phyloP scores from a whole-genome alignment of 2,888 invertebrate genomes.

The Stenichneumon culpator region DNA sequence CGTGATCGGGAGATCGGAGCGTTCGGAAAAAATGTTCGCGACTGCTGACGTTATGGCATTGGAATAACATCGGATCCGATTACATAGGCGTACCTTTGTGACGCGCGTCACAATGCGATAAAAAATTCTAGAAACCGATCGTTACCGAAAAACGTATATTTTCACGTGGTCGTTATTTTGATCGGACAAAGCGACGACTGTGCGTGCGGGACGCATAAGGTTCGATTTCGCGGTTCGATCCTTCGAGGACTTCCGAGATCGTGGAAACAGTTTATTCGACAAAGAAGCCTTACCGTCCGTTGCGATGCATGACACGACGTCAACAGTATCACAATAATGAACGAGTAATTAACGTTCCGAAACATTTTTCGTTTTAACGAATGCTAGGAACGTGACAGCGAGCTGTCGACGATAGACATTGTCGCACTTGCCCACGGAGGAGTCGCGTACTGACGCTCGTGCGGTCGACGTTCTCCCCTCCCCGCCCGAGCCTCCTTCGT shows the following conservation, averaged over 20 bases:
- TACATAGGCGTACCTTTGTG: constrained; percentile 43
- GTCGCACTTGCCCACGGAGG: constrained; percentile 5
- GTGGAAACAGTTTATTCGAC: neutral
- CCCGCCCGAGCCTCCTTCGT: neutral
- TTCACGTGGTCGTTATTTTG: neutral
- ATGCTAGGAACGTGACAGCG: constrained; percentile 17
- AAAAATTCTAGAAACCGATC: neutral
- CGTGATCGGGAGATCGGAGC: neutral
- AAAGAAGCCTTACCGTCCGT: constrained; percentile 60
- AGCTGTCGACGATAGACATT: constrained; percentile 13
- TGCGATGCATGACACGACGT: constrained; percentile 57
- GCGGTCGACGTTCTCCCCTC: neutral
- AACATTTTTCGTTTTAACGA: constrained; percentile 13
- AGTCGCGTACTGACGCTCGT: constrained; percentile 5
- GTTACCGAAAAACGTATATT: neutral
- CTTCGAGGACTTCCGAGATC: neutral
- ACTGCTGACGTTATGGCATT: constrained; percentile 4
- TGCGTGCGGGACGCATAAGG: constrained; percentile 2
- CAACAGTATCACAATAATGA: constrained; percentile 54
- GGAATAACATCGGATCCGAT: constrained; percentile 32
- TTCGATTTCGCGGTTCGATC: constrained; percentile 3
- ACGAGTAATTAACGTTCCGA: constrained; percentile 28
- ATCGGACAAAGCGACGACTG: neutral
- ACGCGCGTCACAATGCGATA: neutral
- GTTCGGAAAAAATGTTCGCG: constrained; percentile 7